Percentiles rank a stretch among this genome's conserved stretches.
Conservation (phyloP, 2,113 vertebrate genomes). For the Lonchura striata region DNA sequence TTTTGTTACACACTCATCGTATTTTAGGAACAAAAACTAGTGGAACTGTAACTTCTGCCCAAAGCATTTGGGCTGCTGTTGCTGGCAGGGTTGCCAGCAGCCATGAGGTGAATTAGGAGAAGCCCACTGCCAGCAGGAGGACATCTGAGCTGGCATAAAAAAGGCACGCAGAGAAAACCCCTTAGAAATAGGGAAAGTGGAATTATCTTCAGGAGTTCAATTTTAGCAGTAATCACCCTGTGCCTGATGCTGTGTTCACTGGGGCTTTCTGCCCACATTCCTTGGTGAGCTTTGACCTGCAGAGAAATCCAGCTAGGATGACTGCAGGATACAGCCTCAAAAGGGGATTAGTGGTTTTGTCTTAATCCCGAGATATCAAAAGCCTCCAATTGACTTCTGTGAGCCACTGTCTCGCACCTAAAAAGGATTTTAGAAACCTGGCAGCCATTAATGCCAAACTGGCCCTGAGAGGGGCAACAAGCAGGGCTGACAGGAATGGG, state of each 20-base stretch:
- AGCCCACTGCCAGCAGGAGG: background rate
- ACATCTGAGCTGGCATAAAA: background rate
- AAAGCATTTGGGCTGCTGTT: background rate
- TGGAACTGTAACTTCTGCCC: background rate
- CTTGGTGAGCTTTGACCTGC: background rate
- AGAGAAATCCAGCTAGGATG: background rate
- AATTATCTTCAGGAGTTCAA: background rate
- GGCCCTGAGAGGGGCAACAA: background rate
- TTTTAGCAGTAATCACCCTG: background rate
- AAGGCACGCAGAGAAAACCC: background rate
- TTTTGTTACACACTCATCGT: background rate
- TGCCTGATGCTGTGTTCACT: background rate
- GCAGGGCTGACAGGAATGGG: background rate
- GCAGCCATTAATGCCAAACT: background rate
- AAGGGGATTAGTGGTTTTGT: background rate
- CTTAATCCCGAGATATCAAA: slow-evolving; percentile 9
- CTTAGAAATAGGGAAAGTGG: background rate
- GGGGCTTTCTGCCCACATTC: background rate
- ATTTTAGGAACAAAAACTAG: background rate
- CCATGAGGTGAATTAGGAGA: background rate
- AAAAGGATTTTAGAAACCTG: background rate
- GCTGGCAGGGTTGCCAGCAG: background rate
- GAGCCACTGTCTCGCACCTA: background rate
- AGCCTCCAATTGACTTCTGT: background rate
- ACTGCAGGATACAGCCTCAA: background rate